These are phyloP conservation scores for Pseudolaguvia tuberculata DNA, from an alignment of 2,113 vertebrate genomes.

Conservation along the genomic window DNA sequence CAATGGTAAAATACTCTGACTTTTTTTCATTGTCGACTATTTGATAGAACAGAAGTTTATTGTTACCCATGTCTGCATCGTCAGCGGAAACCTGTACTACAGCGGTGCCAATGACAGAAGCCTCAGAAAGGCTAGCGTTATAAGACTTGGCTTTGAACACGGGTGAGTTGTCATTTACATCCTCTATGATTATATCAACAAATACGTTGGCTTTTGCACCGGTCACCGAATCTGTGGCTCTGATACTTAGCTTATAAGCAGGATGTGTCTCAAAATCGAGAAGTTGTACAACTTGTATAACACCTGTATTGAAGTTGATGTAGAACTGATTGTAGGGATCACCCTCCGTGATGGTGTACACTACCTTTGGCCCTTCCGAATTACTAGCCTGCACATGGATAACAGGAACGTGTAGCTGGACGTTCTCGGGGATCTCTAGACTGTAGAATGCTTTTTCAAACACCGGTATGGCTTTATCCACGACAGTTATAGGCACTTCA, in stretches of 20 bases:
- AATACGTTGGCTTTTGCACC: constrained; percentile 87
- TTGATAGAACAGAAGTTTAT: constrained; percentile 83
- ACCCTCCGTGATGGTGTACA: constrained; percentile 90
- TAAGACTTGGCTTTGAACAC: constrained; percentile 77
- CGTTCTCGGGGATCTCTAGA: constrained; percentile 87
- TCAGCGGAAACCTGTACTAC: constrained; percentile 78
- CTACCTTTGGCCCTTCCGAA: constrained; percentile 89
- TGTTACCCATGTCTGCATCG: constrained; percentile 84
- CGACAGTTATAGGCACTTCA: constrained; percentile 81
- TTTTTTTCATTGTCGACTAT: constrained; percentile 77
- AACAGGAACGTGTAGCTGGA: constrained; percentile 84
- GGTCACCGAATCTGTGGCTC: constrained; percentile 88
- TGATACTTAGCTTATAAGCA: constrained; percentile 86
- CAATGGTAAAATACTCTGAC: constrained; percentile 80
- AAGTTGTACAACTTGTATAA: constrained; percentile 78
- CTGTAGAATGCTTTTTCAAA: constrained; percentile 96
- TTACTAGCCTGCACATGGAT: constrained; percentile 88
- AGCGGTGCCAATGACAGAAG: constrained; percentile 78
- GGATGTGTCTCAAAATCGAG: constrained; percentile 93
- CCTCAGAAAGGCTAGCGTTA: constrained; percentile 81
- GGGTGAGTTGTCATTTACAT: constrained; percentile 90
- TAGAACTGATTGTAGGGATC: constrained; percentile 91
- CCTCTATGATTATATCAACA: constrained; percentile 88
- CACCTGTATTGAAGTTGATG: constrained; percentile 93
- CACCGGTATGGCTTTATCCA: constrained; percentile 91